Percentiles rank a stretch among this genome's conserved stretches.
Conservation (phyloP, 92 coral and sea anemone genomes). For the Palythoa heliodiscus region DNA sequence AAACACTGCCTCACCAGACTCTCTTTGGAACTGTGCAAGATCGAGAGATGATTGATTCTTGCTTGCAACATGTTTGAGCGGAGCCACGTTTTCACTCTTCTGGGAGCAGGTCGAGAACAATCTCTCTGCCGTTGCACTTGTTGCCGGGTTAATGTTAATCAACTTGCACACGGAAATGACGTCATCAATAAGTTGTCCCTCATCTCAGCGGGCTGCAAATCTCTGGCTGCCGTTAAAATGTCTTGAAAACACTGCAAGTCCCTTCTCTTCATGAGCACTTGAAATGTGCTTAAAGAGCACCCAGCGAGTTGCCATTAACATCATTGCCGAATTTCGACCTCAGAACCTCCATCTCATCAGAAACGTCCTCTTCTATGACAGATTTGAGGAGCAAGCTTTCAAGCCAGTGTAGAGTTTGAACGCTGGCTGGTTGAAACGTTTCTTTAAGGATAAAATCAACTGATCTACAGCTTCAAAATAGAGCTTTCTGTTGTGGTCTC, state of each 20-base stretch:
- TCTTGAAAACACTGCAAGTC: conserved; percentile 47
- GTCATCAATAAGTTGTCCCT: conserved; percentile 40
- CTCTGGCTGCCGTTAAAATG: conserved; percentile 17
- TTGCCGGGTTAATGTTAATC: conserved; percentile 56
- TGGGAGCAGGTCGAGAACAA: conserved; percentile 71
- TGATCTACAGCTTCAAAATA: conserved; percentile 55
- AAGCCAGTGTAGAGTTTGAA: conserved; percentile 46
- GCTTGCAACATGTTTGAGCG: conserved; percentile 56
- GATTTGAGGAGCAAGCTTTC: conserved; percentile 50
- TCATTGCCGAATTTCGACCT: conserved; percentile 45
- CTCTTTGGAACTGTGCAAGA: conserved; percentile 55
- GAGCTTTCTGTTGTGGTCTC: conserved; percentile 49
- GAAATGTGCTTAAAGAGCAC: conserved; percentile 54
- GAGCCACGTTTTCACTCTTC: conserved; percentile 56
- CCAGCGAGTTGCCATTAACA: conserved; percentile 39
- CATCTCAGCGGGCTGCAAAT: conserved; percentile 33
- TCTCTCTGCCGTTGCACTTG: conserved; percentile 59
- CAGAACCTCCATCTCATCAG: conserved; percentile 47
- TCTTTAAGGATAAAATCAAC: conserved; percentile 36
- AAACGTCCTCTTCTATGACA: conserved; percentile 45
- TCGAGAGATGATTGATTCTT: conserved; percentile 50
- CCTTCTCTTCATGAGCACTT: conserved; percentile 38
- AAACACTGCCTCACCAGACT: conserved; percentile 40
- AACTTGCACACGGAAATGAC: conserved; percentile 55
- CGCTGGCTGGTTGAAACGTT: conserved; percentile 56